Percentiles rank a stretch among this genome's conserved stretches.
Conservation (phyloP, 2,797 vertebrate genomes). For the Myoxocephalus aenaeus region DNA sequence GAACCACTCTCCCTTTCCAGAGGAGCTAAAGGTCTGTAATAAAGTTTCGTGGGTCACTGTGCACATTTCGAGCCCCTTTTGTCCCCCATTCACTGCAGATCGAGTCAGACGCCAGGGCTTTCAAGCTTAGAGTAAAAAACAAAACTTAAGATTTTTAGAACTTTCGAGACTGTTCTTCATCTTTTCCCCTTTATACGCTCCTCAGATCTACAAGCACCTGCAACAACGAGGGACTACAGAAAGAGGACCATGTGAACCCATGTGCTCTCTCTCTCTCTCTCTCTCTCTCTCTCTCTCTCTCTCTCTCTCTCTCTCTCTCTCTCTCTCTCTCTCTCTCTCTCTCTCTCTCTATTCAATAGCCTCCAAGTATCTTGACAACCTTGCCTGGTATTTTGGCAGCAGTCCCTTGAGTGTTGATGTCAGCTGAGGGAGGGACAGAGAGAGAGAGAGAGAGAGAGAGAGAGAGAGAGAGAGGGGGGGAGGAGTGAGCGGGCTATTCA, state of each 20-base stretch:
- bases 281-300: constrained; percentile 7
- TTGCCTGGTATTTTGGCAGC: constrained; percentile 85
- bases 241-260: constrained; percentile 58
- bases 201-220: constrained; percentile 50
- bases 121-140: neutral
- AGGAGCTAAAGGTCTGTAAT: constrained; percentile 47
- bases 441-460: constrained; percentile 53
- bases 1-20: constrained; percentile 28
- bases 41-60: constrained; percentile 70
- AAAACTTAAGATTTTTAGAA: neutral
- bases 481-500: constrained; percentile 83
- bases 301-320: constrained; percentile 24
- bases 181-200: neutral
- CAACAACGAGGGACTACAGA: constrained; percentile 23
- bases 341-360: constrained; percentile 71
- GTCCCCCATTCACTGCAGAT: constrained; percentile 62
- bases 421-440: constrained; percentile 80
- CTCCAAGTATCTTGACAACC: constrained; percentile 85
- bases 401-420: constrained; percentile 86
- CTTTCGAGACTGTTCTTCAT: neutral
- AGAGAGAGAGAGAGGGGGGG: constrained; percentile 57
- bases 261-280: constrained; percentile 62
- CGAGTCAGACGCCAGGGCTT: constrained; percentile 44
- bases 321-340: constrained; percentile 51
- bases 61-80: constrained; percentile 56